Evolutionary conservation across 2,113 vertebrate species (phyloP).

Genomic region (Noctilio leporinus): DNA sequence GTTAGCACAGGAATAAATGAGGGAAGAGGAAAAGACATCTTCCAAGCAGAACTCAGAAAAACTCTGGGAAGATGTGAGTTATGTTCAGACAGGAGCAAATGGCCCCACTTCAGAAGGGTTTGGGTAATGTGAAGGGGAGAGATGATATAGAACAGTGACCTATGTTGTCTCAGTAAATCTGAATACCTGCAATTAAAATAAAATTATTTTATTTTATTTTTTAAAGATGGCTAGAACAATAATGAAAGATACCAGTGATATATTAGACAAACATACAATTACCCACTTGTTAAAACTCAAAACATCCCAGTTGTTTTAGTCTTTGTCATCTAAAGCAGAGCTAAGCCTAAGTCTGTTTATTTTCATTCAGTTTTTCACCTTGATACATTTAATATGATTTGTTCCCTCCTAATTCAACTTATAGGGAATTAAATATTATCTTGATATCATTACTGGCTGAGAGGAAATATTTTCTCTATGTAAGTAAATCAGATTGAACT

Average conservation of each 20-base stretch:
- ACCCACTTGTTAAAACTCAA: background rate
- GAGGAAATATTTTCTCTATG: slow-evolving; percentile 54
- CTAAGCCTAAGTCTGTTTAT: slow-evolving; percentile 11
- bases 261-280: background rate
- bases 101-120: background rate
- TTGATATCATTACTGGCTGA: slow-evolving; percentile 37
- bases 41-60: background rate
- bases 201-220: background rate
- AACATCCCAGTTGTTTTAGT: background rate
- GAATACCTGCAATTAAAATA: background rate
- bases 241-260: background rate
- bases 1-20: background rate
- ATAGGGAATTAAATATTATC: slow-evolving; percentile 22
- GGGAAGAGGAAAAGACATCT: background rate
- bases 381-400: slow-evolving; percentile 38
- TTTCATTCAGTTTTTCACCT: slow-evolving; percentile 40
- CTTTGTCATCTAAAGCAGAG: slow-evolving; percentile 10
- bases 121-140: background rate
- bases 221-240: background rate
- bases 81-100: background rate
- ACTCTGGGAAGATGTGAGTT: background rate
- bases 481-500: slow-evolving; percentile 54
- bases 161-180: background rate
- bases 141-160: background rate
- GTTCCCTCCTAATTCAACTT: slow-evolving; percentile 37